A percentile compares a stretch with the other conserved stretches of the same genome.
phyloP scores from a whole-genome alignment of 2,113 vertebrate genomes.

The Nanorana parkeri region DNA sequence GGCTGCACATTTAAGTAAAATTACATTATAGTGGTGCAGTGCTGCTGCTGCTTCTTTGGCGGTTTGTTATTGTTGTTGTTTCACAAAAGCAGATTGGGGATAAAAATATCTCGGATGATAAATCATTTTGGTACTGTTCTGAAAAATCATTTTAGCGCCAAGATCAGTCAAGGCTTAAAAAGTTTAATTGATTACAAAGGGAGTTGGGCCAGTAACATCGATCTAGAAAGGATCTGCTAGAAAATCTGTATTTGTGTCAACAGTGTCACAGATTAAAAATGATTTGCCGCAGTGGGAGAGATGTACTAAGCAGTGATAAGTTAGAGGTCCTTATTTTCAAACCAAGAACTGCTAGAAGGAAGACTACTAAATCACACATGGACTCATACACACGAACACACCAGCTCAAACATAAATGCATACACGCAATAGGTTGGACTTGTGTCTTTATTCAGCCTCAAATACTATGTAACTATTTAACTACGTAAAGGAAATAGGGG shows the following conservation, averaged over 20 bases:
- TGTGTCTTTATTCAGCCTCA: too few species aligned
- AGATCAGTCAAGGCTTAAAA: slow-evolving; percentile 14
- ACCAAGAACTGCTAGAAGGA: not conserved
- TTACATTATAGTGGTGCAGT: not conserved
- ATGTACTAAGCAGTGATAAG: slow-evolving; percentile 25
- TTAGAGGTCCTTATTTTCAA: not conserved
- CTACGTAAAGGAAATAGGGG: too few species aligned
- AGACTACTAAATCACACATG: too few species aligned
- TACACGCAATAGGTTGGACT: too few species aligned
- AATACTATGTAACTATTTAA: too few species aligned
- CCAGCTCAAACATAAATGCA: too few species aligned
- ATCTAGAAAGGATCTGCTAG: slow-evolving; percentile 13
- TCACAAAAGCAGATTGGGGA: not conserved
- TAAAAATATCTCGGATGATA: slow-evolving; percentile 1
- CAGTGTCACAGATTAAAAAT: slow-evolving; percentile 46
- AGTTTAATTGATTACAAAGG: slow-evolving; percentile 34
- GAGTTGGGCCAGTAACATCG: slow-evolving; percentile 8
- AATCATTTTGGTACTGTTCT: not conserved
- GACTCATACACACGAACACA: too few species aligned
- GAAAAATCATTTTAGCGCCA: slow-evolving; percentile 9
- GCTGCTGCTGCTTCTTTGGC: not conserved
- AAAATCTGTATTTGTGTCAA: slow-evolving; percentile 41
- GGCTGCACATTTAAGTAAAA: slow-evolving; percentile 45
- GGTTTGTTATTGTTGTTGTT: not conserved
- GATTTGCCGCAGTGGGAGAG: slow-evolving; percentile 18